Evolutionary conservation across 2,888 invertebrate species (phyloP), one percentile per base, ranked within the genome.

Genomic region (Agonopterix subpropinquella): DNA sequence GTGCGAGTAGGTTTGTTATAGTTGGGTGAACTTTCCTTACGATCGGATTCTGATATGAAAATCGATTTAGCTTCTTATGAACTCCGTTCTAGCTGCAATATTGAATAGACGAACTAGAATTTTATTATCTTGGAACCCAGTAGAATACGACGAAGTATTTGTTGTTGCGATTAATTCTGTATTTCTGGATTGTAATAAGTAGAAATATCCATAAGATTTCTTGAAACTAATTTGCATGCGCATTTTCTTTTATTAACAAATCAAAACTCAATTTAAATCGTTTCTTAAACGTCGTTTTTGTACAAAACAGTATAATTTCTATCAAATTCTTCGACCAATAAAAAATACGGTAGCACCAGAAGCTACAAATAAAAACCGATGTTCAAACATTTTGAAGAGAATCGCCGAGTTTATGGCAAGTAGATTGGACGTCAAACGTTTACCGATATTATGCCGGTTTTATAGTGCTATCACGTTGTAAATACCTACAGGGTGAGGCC

Each of bases 341-440:
- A 28, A 28, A 28, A 35, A 28, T 44, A 11, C 28, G 7, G 35
- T 36, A 35, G 35, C 35, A 28, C 10, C 28, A 4, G 10, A 28
- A 44, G 28, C n/a, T 9, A 43, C 11, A 15, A 49, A 48, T 56
- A 52, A 54, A 57, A 58, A 56, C 57, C 55, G 54, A 55, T 57
- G 55, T 44, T 5, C 44, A 44, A 58, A 55, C 53, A 51, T 52
- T 52, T 49, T 53, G 47, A 48, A 41, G 37, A 46, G 39, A 50
- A 50, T 47, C 49, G 53, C 54, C 54, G 53, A 56, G 58, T 70
- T 70, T 68, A 69, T 59, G 57, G 61, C 68, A 50, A 55, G 59
- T 64, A 66, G 71, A 78, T 79, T 72, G 72, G 71, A 71, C 70
- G 71, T 79, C 74, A 81, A 83, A 75, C 83, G 80, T 77, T 86